These are phyloP conservation scores for Furcifer pardalis DNA, from an alignment of 2,797 vertebrate genomes.

Conservation along the genomic window DNA sequence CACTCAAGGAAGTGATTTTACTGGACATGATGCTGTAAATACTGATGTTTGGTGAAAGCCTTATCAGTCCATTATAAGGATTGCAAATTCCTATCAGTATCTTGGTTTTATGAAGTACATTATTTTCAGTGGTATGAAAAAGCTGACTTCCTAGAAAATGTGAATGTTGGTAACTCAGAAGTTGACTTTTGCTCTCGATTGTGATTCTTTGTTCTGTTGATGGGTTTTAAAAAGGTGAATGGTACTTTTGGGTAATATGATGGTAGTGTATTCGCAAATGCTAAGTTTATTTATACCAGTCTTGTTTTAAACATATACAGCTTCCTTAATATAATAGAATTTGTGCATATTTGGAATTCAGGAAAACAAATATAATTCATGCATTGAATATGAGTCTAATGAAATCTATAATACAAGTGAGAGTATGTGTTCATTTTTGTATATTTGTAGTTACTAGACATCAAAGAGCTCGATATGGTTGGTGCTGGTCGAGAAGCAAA, in stretches of 20 bases:
- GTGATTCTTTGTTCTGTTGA: neutral
- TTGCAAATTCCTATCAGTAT: neutral
- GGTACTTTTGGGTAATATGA: neutral
- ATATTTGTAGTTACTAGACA: constrained; percentile 86
- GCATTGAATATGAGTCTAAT: too few relatives aligned
- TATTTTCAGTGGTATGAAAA: neutral
- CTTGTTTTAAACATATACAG: neutral
- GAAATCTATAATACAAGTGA: neutral
- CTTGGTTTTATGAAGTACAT: neutral
- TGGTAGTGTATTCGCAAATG: neutral
- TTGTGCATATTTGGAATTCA: neutral
- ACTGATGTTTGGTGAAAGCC: too few relatives aligned
- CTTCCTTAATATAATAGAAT: neutral
- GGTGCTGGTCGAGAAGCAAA: constrained; percentile 95
- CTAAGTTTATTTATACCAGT: neutral
- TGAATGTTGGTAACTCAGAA: neutral
- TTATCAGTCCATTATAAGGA: neutral
- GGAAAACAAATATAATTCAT: neutral
- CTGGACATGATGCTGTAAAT: neutral
- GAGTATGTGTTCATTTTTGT: neutral
- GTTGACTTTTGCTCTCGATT: neutral
- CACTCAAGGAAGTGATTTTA: neutral
- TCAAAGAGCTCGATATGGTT: constrained; percentile 92
- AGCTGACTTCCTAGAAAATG: neutral
- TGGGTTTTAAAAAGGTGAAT: neutral